Base-by-base conservation (phyloP, 1,140 invertebrate species). In the Mactra quadrangularis region DNA sequence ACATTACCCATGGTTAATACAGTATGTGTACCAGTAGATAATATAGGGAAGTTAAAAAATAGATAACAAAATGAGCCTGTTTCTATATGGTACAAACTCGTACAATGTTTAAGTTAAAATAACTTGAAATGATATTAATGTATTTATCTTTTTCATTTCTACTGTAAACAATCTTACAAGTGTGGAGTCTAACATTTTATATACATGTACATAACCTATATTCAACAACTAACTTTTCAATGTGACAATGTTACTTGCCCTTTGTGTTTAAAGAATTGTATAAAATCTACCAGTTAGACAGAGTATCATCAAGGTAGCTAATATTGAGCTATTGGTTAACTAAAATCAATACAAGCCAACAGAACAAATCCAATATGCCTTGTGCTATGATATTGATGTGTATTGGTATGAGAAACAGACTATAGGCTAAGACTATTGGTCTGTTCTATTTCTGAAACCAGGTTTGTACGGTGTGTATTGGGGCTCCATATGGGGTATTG, bases 401-500 rank as follows among this genome's bases (percentile, higher is more conserved):
- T 41, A n/a, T 38, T 45, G 29, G 31, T 7, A 17, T 3, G 31
- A 62, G 74, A 76, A 76, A 76, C 74, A 50, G 74, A 76, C 74
- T 76, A 76, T 76, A 76, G 74, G 55, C 74, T 50, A 76, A 62
- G 62, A 57, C 41, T 76, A 60, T 76, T 76, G 74, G 74, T 62
- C 74, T 62, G 57, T 60, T 76, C 74, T 62, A 76, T 76, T 76
- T 76, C 35, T 76, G 59, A 76, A 76, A 64, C 59, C 22, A 76
- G 74, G 74, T 76, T 76, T 50, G 74, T 62, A 76, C 22, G 55
- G 22, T 45, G 47, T 76, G 38, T 25, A 31, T 76, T n/a, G 74
- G 19, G 74, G 57, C 25, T 0, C 57, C 38, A 1, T 0, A 25
- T n/a, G 25, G 74, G 74, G 55, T n/a, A 19, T 27, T 25, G 7